Base-by-base conservation (phyloP, 2,888 invertebrate species). In the Orgyia antiqua region DNA sequence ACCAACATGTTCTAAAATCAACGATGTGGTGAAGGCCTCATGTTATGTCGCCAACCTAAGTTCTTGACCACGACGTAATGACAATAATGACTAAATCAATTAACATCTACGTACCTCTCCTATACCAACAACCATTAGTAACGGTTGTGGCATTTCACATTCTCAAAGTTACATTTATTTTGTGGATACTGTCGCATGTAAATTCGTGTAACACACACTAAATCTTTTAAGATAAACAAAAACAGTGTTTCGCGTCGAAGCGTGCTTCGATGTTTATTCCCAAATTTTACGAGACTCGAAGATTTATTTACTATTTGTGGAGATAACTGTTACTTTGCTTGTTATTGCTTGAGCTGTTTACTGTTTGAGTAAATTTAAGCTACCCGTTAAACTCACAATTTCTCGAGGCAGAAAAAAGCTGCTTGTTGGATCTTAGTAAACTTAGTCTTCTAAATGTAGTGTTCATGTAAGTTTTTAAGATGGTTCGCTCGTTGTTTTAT, bases 301-400 rank as follows among this genome's bases (percentile, higher is more conserved):
- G 59, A 71, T 72, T 66, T 76, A 74, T 73, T 69, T 72, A 66
- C 67, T 68, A 63, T 67, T 54, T 55, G 58, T 56, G 50, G 43
- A 66, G 62, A 69, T 77, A 76, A 70, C 77, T 67, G 75, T 65
- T 59, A 63, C 72, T 65, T 62, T 60, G 63, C 50, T 66, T 65
- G 68, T 50, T 68, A 61, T 55, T 69, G 66, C 75, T 70, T 66
- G 61, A 49, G 36, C 33, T 39, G 42, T 33, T 39, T 49, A 54
- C 55, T 46, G 52, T 54, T 61, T 50, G 42, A 53, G 47, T 59
- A 51, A 56, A 58, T 50, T 45, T 46, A 40, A 44, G 48, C 42
- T 53, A 47, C 52, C 58, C 35, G 24, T 40, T 51, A 42, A 50
- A 37, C n/a, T n/a, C n/a, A n/a, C n/a, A n/a, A n/a, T n/a, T n/a